These are phyloP conservation scores for Paradoxurus hermaphroditus DNA, from an alignment of 2,113 vertebrate species.

Conservation along the genomic window DNA sequence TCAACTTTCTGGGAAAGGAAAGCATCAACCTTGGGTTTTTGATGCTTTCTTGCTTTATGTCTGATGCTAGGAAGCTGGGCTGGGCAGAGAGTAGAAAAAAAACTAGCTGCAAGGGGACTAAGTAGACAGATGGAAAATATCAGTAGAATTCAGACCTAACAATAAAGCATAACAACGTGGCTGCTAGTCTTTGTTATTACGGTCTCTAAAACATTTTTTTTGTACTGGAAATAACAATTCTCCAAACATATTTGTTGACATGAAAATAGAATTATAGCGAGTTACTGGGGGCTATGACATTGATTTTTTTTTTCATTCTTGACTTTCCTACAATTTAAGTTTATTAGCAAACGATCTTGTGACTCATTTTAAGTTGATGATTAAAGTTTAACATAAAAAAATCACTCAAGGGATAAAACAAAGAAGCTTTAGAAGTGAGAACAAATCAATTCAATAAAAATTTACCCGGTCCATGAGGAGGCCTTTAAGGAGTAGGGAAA, in stretches of 20 bases:
- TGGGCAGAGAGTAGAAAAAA: background rate
- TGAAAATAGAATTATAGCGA: conserved; percentile 32
- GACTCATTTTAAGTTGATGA: conserved; percentile 21
- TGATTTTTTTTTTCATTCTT: background rate
- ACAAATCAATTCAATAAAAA: background rate
- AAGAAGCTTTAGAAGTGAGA: conserved; percentile 10
- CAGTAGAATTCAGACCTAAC: background rate
- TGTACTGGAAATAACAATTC: background rate
- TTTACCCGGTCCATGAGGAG: background rate
- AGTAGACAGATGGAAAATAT: background rate
- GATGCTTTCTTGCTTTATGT: background rate
- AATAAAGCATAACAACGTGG: background rate
- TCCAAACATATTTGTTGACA: background rate
- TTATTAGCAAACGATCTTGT: background rate
- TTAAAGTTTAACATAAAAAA: conserved; percentile 21
- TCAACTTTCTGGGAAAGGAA: background rate
- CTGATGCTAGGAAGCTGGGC: background rate
- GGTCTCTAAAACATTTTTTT: background rate
- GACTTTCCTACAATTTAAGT: background rate
- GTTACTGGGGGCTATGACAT: background rate
- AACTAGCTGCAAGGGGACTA: background rate
- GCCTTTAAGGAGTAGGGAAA: background rate
- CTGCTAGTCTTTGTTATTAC: background rate
- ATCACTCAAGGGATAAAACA: background rate
- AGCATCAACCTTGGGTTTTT: background rate